Percentiles rank a stretch among this genome's conserved stretches.
Conservation (phyloP, 2,797 vertebrate genomes). For the Lates japonicus region DNA sequence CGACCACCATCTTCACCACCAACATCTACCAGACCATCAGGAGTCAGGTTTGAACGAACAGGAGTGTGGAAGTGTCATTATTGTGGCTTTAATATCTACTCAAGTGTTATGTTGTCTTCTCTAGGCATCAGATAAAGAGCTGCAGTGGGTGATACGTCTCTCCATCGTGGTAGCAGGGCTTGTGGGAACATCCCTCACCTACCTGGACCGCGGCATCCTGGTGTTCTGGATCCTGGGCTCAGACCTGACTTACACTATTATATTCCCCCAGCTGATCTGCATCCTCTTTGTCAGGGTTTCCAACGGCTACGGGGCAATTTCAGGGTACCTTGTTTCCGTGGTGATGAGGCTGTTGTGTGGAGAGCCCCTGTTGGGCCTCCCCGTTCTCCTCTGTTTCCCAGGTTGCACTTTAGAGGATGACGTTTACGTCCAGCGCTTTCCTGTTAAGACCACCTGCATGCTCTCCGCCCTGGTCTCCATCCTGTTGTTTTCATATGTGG, state of each 20-base stretch:
- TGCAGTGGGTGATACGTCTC: constrained; percentile 76
- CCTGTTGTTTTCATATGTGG: constrained; percentile 12
- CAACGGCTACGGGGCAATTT: constrained; percentile 70
- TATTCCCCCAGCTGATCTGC: constrained; percentile 83
- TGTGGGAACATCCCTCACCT: constrained; percentile 24
- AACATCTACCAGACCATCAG: constrained; percentile 62
- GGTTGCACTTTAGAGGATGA: constrained; percentile 60
- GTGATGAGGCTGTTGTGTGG: constrained; percentile 49
- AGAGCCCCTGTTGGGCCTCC: constrained; percentile 63
- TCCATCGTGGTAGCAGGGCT: constrained; percentile 72
- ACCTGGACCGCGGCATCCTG: constrained; percentile 60
- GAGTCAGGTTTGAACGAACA: constrained; percentile 2
- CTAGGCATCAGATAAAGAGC: constrained; percentile 79
- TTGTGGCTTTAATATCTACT: neutral
- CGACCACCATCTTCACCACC: constrained; percentile 65
- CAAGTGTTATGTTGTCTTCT: neutral
- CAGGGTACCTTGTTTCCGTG: constrained; percentile 4
- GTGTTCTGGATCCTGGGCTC: constrained; percentile 81
- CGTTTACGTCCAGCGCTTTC: constrained; percentile 77
- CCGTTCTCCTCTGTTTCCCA: constrained; percentile 70
- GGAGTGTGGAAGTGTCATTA: neutral
- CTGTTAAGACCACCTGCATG: constrained; percentile 81
- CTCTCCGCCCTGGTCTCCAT: constrained; percentile 56
- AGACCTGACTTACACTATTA: constrained; percentile 77
- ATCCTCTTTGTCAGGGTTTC: constrained; percentile 72